Conservation (phyloP, 1,140 invertebrate species). For the Ips typographus region DNA sequence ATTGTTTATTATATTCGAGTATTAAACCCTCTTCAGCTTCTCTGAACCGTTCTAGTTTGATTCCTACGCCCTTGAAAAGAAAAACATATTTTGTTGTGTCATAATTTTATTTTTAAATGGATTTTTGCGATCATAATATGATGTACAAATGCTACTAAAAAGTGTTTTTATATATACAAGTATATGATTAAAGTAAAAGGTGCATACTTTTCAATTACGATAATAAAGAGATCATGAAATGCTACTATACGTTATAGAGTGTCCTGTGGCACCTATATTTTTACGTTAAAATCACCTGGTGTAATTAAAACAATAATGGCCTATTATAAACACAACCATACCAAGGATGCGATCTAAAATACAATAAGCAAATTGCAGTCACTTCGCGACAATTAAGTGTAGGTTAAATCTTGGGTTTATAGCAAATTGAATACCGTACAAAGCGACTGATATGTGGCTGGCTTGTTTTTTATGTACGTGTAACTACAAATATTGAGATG, state of each 20-base stretch:
- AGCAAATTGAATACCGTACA: too few relatives aligned
- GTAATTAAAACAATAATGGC: slow-evolving; percentile 12
- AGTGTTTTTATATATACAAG: slow-evolving; percentile 18
- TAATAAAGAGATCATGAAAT: slow-evolving; percentile 33
- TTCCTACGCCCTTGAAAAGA: background rate
- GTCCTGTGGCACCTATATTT: slow-evolving; percentile 8
- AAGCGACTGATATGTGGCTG: too few relatives aligned
- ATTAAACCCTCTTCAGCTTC: too few relatives aligned
- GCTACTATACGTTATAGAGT: slow-evolving; percentile 26
- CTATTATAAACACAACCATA: slow-evolving; percentile 6
- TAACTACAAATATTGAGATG: too few relatives aligned
- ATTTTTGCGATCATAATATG: slow-evolving; percentile 23
- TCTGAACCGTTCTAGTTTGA: too few relatives aligned
- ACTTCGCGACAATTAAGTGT: background rate
- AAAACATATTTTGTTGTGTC: slow-evolving; percentile 8
- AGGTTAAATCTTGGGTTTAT: too few relatives aligned
- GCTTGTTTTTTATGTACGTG: too few relatives aligned
- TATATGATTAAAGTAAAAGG: slow-evolving; percentile 26
- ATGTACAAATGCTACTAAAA: slow-evolving; percentile 35
- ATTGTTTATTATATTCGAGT: too few relatives aligned
- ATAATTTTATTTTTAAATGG: slow-evolving; percentile 21
- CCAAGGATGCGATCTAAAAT: background rate
- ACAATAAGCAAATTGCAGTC: slow-evolving; percentile 2
- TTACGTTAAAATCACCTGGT: slow-evolving; percentile 10
- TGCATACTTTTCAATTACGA: slow-evolving; percentile 23